These are phyloP conservation scores for Stegostoma tigrinum DNA, from an alignment of 2,113 vertebrate species.

Conservation along the genomic window DNA sequence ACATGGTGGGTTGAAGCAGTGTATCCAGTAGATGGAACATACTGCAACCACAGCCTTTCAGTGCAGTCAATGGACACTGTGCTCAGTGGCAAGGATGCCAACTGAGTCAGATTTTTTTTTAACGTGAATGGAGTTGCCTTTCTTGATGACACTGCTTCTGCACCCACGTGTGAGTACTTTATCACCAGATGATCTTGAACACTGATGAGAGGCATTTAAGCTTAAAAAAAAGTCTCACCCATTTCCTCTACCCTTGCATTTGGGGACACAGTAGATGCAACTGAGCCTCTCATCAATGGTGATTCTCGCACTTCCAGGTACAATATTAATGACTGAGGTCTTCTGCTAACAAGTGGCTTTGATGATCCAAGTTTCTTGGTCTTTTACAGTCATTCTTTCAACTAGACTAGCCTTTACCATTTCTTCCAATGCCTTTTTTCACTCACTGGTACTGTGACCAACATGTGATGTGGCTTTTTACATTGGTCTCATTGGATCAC, in stretches of 20 bases:
- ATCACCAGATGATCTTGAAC: background rate
- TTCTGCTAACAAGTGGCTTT: background rate
- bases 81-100: background rate
- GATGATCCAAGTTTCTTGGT: background rate
- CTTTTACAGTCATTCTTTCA: background rate
- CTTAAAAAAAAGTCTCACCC: background rate
- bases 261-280: background rate
- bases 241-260: background rate
- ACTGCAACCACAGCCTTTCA: background rate
- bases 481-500: background rate
- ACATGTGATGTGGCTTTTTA: background rate
- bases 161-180: background rate
- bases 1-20: background rate
- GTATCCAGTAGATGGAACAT: background rate
- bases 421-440: background rate
- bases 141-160: background rate
- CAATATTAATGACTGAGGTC: too few species aligned
- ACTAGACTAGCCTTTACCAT: background rate
- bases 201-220: background rate
- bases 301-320: too few species aligned
- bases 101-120: background rate
- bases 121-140: background rate
- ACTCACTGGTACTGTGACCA: too few species aligned
- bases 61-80: background rate
- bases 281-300: too few species aligned